phyloP scores from a whole-genome alignment of 2,888 invertebrate species.

The Meteorus colon region DNA sequence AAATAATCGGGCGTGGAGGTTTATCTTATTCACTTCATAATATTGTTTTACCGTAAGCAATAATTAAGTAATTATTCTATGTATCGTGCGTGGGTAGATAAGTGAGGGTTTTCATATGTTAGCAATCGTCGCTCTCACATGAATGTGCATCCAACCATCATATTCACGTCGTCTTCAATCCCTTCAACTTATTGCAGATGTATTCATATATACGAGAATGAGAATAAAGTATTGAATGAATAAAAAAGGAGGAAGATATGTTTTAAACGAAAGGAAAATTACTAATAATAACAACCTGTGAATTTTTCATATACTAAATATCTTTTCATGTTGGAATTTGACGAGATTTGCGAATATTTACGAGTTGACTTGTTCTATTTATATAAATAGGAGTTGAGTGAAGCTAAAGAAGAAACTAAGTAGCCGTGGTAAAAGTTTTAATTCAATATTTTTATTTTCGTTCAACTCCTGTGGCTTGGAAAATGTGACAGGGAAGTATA shows the following conservation, averaged over 20 bases:
- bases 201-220: slow-evolving; percentile 33
- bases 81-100: slow-evolving; percentile 67
- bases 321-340: background rate
- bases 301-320: background rate
- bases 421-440: slow-evolving; percentile 31
- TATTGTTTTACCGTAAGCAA: slow-evolving; percentile 54
- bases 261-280: background rate
- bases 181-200: slow-evolving; percentile 33
- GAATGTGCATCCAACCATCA: background rate
- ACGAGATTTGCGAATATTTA: background rate
- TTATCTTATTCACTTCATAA: slow-evolving; percentile 38
- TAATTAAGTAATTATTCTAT: slow-evolving; percentile 70
- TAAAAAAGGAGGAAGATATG: background rate
- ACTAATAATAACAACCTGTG: background rate
- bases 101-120: slow-evolving; percentile 59
- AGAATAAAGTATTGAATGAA: slow-evolving; percentile 33
- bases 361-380: background rate
- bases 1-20: slow-evolving; percentile 56
- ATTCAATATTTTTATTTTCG: slow-evolving; percentile 50
- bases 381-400: background rate
- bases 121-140: slow-evolving; percentile 39
- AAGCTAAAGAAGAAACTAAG: background rate
- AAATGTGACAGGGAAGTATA: slow-evolving; percentile 14
- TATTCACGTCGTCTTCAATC: slow-evolving; percentile 26
- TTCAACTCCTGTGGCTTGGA: slow-evolving; percentile 51